Conservation (phyloP, 2,888 invertebrate genomes). For the Clunio marinus region DNA sequence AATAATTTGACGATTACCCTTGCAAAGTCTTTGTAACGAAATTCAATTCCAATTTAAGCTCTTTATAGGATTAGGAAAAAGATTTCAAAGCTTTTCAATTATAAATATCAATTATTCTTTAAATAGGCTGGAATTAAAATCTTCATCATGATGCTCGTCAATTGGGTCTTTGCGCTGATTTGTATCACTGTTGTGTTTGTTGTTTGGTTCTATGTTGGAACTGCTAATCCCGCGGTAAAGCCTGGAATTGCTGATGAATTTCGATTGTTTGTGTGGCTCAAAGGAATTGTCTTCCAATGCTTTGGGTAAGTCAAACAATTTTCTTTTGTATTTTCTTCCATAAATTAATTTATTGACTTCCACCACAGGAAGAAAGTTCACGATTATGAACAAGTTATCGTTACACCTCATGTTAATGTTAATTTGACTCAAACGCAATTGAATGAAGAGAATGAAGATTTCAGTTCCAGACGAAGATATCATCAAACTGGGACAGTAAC, state of each 20-base stretch:
- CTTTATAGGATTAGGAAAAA: too few species aligned
- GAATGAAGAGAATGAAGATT: constrained; percentile 94
- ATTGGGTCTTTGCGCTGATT: constrained; percentile 87
- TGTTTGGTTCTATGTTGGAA: constrained; percentile 91
- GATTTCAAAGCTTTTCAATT: too few species aligned
- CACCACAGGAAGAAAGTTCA: constrained; percentile 73
- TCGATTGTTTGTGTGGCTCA: constrained; percentile 73
- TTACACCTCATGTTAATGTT: constrained; percentile 76
- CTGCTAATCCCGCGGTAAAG: constrained; percentile 91
- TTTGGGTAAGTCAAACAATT: constrained; percentile 65
- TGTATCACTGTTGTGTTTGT: constrained; percentile 76
- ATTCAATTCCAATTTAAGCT: too few species aligned
- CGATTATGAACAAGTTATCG: constrained; percentile 81
- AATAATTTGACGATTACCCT: too few species aligned
- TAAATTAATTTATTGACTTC: too few species aligned
- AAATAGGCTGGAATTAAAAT: constrained; percentile 79
- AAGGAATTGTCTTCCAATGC: constrained; percentile 64
- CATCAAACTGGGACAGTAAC: constrained; percentile 64
- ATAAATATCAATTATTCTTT: constrained; percentile 41
- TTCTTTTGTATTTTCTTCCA: too few species aligned
- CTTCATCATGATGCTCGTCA: constrained; percentile 85
- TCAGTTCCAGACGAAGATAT: constrained; percentile 84
- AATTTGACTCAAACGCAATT: constrained; percentile 79
- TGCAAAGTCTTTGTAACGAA: too few species aligned
- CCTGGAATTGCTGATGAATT: constrained; percentile 85